phyloP scores from a whole-genome alignment of 1,140 invertebrate genomes.

The Piezodorus guildinii region DNA sequence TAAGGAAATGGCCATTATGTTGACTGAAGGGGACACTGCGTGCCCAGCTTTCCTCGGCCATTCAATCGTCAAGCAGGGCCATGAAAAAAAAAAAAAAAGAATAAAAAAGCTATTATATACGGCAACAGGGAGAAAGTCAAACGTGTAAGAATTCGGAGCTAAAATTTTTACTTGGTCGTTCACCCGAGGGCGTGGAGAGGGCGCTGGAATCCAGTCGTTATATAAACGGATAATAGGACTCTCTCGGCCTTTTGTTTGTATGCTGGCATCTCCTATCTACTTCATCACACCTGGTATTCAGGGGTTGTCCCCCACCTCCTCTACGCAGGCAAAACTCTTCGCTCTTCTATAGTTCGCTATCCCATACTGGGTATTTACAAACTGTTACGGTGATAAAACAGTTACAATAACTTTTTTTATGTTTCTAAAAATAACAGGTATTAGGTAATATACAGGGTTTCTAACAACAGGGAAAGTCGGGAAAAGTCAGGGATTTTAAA shows the following conservation, averaged over 20 bases:
- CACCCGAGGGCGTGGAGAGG: not conserved
- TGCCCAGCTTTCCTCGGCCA: not conserved
- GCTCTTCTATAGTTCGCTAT: not conserved
- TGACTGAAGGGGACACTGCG: not conserved
- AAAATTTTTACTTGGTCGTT: conserved; percentile 1
- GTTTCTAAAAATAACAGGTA: too few relatives aligned
- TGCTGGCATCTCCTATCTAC: not conserved
- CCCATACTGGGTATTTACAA: too few relatives aligned
- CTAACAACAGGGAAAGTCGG: too few relatives aligned
- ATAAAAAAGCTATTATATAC: too few relatives aligned
- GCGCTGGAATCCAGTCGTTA: not conserved
- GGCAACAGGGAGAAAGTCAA: not conserved
- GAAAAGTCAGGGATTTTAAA: too few relatives aligned
- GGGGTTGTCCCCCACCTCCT: not conserved
- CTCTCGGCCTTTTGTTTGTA: not conserved
- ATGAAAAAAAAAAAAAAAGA: not conserved
- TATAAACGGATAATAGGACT: not conserved
- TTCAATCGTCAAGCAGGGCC: not conserved
- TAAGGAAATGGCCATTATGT: not conserved
- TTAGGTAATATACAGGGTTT: too few relatives aligned
- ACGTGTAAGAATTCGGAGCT: conserved; percentile 1
- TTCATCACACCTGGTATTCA: not conserved
- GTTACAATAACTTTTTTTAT: too few relatives aligned
- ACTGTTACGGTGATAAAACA: too few relatives aligned
- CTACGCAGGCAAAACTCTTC: not conserved